A percentile compares a stretch with the other conserved stretches of the same genome.
These are phyloP conservation scores for Stenoptilia bipunctidactyla DNA, from an alignment of 2,888 invertebrate genomes.

Conservation along the genomic window DNA sequence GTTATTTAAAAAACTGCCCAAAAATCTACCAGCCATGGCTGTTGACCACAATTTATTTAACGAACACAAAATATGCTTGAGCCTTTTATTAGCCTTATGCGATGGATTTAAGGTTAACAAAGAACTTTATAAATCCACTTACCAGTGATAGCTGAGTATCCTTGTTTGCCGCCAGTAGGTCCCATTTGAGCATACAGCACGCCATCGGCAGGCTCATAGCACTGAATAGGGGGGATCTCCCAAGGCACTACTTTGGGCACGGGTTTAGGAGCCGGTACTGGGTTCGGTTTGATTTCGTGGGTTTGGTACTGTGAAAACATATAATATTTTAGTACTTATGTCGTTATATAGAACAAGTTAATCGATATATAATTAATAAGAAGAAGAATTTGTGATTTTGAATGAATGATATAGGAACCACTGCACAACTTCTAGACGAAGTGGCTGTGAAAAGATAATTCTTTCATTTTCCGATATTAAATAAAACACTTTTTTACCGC, in stretches of 20 bases:
- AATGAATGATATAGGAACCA: not conserved
- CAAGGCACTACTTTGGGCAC: conserved; percentile 75
- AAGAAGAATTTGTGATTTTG: too few species aligned
- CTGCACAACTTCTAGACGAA: not conserved
- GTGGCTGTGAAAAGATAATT: not conserved
- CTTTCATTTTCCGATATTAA: not conserved
- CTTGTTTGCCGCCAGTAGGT: conserved; percentile 90
- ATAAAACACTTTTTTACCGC: not conserved
- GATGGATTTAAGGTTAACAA: too few species aligned
- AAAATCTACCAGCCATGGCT: too few species aligned
- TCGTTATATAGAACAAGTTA: not conserved
- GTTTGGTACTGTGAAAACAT: conserved; percentile 18
- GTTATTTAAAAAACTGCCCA: too few species aligned
- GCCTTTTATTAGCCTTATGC: too few species aligned
- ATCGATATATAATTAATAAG: too few species aligned
- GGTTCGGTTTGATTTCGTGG: conserved; percentile 37
- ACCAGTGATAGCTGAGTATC: conserved; percentile 92
- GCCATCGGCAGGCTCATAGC: conserved; percentile 90
- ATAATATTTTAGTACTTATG: not conserved
- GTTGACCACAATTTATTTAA: too few species aligned
- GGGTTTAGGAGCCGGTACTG: conserved; percentile 73
- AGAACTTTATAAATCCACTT: too few species aligned
- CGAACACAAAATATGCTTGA: too few species aligned
- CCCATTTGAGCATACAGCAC: conserved; percentile 95
- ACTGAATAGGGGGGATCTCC: conserved; percentile 91